phyloP scores from a whole-genome alignment of 2,113 vertebrate species.

The Phrynosoma blainvillii region DNA sequence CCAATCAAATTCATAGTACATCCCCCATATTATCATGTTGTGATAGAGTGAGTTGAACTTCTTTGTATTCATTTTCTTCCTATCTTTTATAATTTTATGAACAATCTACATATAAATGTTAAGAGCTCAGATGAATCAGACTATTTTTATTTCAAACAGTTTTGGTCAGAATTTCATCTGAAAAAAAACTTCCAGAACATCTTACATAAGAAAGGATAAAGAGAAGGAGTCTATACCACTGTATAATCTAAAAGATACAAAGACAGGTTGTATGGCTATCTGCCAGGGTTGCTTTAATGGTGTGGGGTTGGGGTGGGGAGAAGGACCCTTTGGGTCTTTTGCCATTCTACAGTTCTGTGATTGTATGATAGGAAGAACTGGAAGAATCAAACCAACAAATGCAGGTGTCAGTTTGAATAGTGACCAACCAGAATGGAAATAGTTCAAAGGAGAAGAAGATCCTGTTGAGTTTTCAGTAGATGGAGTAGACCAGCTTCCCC shows the following conservation, averaged over 20 bases:
- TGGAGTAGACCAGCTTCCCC: not conserved
- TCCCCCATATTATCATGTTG: not conserved
- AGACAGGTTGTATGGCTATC: no score
- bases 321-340: not conserved
- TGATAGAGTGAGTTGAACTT: not conserved
- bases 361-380: not conserved
- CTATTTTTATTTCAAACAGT: not conserved
- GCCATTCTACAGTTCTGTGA: not conserved
- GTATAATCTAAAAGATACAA: not conserved
- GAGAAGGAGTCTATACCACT: not conserved
- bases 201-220: not conserved
- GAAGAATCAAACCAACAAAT: not conserved
- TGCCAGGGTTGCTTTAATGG: no score
- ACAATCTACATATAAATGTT: not conserved
- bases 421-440: not conserved
- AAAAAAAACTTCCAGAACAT: not conserved
- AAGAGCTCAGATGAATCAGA: not conserved
- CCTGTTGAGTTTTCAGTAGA: not conserved
- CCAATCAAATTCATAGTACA: not conserved
- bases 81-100: not conserved
- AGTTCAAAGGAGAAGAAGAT: not conserved
- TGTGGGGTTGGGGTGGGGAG: not conserved
- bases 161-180: not conserved
- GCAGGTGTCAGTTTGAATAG: not conserved
- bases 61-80: not conserved